Percentiles rank a stretch among this genome's conserved stretches.
Evolutionary conservation across 2,888 invertebrate species (phyloP).

Genomic region (Troides aeacus): DNA sequence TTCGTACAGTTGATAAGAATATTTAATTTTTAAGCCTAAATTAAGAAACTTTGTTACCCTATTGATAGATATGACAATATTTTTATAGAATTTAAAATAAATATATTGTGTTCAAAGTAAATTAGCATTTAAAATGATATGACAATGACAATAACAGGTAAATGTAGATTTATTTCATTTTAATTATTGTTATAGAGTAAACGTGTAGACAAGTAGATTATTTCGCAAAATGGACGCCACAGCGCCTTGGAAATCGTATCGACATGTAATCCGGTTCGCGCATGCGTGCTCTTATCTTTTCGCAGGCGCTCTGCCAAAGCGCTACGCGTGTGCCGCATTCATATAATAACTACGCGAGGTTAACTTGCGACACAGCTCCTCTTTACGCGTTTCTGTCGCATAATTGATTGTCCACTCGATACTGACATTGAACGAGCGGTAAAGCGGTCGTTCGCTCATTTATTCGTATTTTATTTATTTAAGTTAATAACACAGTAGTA

Average conservation of each 20-base stretch:
- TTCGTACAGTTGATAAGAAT: no score
- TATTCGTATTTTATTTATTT: conserved; percentile 63
- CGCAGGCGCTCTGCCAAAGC: conserved; percentile 28
- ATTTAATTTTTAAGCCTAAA: no score
- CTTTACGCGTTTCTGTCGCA: conserved; percentile 67
- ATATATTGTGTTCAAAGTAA: no score
- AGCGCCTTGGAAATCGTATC: conserved; percentile 54
- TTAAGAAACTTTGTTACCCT: no score
- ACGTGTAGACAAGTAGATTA: conserved; percentile 34
- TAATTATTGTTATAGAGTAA: background rate
- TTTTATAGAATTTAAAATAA: no score
- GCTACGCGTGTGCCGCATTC: conserved; percentile 59
- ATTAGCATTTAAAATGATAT: no score
- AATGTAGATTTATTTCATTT: background rate
- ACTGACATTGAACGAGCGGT: conserved; percentile 71
- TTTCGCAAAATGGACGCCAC: conserved; percentile 53
- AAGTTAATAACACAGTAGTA: conserved; percentile 55
- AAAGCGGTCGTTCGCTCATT: conserved; percentile 61
- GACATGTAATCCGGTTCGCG: conserved; percentile 44
- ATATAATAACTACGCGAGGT: conserved; percentile 44
- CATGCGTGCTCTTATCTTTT: conserved; percentile 52
- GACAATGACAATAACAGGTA: background rate
- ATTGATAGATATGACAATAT: no score
- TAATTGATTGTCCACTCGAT: conserved; percentile 76
- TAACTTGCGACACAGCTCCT: conserved; percentile 62